Percentiles rank a stretch among this genome's conserved stretches.
phyloP scores from a whole-genome alignment of 2,113 vertebrate species.

The Plestiodon gilberti region DNA sequence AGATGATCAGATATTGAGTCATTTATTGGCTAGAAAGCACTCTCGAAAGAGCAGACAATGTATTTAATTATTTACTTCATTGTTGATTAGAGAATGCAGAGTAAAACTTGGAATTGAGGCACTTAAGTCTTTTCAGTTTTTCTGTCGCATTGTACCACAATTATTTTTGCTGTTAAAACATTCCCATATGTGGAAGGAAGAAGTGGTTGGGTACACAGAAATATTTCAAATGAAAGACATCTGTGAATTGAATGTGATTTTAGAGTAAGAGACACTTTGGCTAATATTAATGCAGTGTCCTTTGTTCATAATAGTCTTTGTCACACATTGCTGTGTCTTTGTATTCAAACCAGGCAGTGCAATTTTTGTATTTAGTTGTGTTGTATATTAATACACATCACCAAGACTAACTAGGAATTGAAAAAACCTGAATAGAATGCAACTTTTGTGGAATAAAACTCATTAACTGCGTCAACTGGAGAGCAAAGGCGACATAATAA shows the following conservation, averaged over 20 bases:
- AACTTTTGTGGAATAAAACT: neutral
- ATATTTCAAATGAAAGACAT: neutral
- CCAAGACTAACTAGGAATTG: neutral
- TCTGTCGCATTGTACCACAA: neutral
- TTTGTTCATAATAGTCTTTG: constrained; percentile 23
- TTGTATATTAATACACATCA: constrained; percentile 22
- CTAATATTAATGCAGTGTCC: neutral
- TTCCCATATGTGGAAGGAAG: neutral
- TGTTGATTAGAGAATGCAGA: constrained; percentile 9
- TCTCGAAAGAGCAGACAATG: neutral
- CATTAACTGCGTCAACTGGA: constrained; percentile 23
- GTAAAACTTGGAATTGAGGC: constrained; percentile 13
- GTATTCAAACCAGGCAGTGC: neutral
- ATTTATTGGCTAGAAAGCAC: constrained; percentile 14
- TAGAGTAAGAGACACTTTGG: neutral
- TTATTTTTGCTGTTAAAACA: constrained; percentile 17
- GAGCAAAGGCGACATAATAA: neutral
- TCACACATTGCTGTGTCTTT: neutral
- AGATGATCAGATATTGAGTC: constrained; percentile 17
- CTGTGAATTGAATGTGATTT: constrained; percentile 11
- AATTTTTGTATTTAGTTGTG: constrained; percentile 16
- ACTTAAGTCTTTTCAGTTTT: neutral
- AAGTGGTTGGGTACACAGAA: constrained; percentile 9
- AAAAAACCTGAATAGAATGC: neutral
- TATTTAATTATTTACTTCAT: constrained; percentile 38